Conservation (phyloP, 2,797 vertebrate species). For the Pipistrellus nathusii region DNA sequence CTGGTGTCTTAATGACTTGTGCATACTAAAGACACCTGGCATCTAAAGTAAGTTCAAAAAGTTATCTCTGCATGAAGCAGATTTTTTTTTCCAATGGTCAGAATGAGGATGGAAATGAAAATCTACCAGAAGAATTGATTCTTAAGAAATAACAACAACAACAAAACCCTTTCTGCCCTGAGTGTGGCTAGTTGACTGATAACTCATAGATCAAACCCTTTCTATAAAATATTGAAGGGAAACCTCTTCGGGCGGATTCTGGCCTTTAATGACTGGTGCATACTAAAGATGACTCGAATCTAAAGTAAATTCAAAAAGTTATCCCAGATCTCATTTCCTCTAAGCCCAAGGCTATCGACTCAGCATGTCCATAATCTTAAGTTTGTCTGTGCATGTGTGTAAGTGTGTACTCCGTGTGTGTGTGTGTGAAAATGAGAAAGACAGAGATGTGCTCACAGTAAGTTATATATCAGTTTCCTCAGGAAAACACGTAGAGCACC, state of each 20-base stretch:
- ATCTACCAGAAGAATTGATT: slow-evolving; percentile 83
- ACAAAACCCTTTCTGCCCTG: slow-evolving; percentile 38
- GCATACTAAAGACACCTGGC: slow-evolving; percentile 83
- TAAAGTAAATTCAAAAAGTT: slow-evolving; percentile 81
- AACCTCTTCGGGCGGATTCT: slow-evolving; percentile 71
- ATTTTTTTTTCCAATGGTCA: slow-evolving; percentile 38
- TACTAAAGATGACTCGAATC: slow-evolving; percentile 83
- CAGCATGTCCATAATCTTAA: slow-evolving; percentile 39
- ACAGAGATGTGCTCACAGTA: background rate
- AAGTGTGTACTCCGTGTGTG: background rate
- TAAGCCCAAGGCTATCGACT: slow-evolving; percentile 73
- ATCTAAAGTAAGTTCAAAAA: slow-evolving; percentile 83
- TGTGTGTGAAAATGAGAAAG: background rate
- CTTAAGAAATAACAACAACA: slow-evolving; percentile 61
- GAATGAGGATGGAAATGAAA: slow-evolving; percentile 77
- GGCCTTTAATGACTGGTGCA: slow-evolving; percentile 84
- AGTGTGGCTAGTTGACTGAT: slow-evolving; percentile 84
- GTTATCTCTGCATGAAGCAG: slow-evolving; percentile 25
- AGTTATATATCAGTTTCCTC: background rate
- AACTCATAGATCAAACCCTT: slow-evolving; percentile 88
- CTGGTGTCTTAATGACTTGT: slow-evolving; percentile 82
- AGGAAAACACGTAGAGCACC: background rate
- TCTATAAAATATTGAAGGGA: slow-evolving; percentile 87
- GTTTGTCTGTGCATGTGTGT: background rate
- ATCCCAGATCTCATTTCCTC: slow-evolving; percentile 74